Percentiles rank a stretch among this genome's conserved stretches.
These are phyloP conservation scores for Sprattus sprattus DNA, from an alignment of 2,113 vertebrate genomes.

Conservation along the genomic window DNA sequence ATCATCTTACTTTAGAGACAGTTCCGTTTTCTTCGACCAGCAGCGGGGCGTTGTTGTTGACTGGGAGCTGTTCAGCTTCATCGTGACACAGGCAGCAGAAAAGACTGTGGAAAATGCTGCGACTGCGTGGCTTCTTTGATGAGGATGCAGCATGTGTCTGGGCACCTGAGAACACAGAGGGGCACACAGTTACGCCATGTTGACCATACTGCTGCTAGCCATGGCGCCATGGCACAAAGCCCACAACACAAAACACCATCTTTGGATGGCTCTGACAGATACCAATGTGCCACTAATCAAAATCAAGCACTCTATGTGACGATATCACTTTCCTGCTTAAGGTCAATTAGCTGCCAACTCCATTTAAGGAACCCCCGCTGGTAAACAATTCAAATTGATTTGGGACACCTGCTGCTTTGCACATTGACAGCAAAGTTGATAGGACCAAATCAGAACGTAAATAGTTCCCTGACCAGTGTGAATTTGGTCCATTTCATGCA, in stretches of 20 bases:
- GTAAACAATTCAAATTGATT: neutral
- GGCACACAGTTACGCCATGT: neutral
- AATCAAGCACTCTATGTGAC: neutral
- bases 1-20: constrained; percentile 74
- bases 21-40: constrained; percentile 78
- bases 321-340: neutral
- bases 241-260: neutral
- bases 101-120: constrained; percentile 76
- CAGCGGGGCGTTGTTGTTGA: constrained; percentile 76
- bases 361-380: neutral
- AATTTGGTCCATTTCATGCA: neutral
- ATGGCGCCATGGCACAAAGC: neutral
- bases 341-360: neutral
- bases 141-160: constrained; percentile 59
- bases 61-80: constrained; percentile 68
- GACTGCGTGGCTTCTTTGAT: constrained; percentile 75
- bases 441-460: neutral
- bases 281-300: neutral
- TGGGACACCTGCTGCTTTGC: neutral
- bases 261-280: neutral
- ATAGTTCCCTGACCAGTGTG: neutral
- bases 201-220: neutral
- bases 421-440: neutral
- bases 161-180: constrained; percentile 61
- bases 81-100: constrained; percentile 81